Base-by-base conservation (phyloP, 2,797 vertebrate species). In the Aeoliscus strigatus region DNA sequence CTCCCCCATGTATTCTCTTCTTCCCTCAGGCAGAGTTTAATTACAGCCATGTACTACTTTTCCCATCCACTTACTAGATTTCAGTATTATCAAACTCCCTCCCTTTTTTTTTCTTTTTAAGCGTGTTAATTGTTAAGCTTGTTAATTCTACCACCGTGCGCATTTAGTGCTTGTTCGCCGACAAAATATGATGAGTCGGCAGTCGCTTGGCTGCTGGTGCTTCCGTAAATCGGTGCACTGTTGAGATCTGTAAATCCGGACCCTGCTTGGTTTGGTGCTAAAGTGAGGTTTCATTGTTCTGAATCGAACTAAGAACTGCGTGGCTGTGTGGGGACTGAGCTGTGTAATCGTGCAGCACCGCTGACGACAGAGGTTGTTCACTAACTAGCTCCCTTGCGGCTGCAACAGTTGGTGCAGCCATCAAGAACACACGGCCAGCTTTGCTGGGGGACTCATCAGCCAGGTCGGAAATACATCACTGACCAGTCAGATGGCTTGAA, bases 371-470 rank as follows among this genome's bases (percentile, higher is more conserved):
- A 16, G 45, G 35, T 27, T 7, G 21, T 56, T 59, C 47, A 7
- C 75, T 82, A 84, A 84, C 80, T 82, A 82, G 75, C 55, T 82
- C 82, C 82, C 82, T 66, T 47, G 78, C 50, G 25, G 51, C 39
- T 13, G 35, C 62, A 75, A 74, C 74, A 77, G 80, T 84, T 81
- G 75, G 54, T 41, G 47, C 51, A 60, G 67, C 54, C 44, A 80
- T 84, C 73, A 77, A 79, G 82, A 79, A 77, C 67, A 65, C 73
- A 67, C 51, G 44, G 36, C 52, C 55, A 34, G 51, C 39, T 32
- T 33, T 47, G 71, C 55, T 62, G 3, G 39, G 77, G 69, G 76
- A 74, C 51, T 77, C 54, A 66, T 60, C 51, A 54, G 45, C 50
- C 12, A 11, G 23, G 29, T 47, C 41, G 52, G 36, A 50, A n/a